Evolutionary conservation across 2,113 vertebrate species (phyloP), one percentile per base, ranked within the genome.

Genomic region (Nyctereutes procyonoides): DNA sequence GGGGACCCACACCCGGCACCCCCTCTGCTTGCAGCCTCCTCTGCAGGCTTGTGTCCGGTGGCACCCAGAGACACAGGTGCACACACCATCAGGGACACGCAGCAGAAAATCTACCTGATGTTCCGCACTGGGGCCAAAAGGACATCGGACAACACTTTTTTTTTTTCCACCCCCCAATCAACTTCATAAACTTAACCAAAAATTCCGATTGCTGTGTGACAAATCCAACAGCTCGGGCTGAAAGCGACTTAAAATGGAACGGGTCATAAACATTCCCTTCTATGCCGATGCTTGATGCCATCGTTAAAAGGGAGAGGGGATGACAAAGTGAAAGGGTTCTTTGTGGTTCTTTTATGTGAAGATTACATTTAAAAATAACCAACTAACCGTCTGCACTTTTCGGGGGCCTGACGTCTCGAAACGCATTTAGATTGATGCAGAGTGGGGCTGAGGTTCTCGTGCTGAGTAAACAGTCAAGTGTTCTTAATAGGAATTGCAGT

Each of bases 401-500:
- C 97, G 96, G 98, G 98, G 98, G 98, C 98, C 98, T 99, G 99
- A 99, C 99, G 96, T 99, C 98, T 98, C 97, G 98, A 98, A 99
- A 98, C 93, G 97, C 99, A 99, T 99, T 99, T 99, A 99, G 98
- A 99, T 99, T 99, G 99, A 99, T 99, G 98, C 99, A 98, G 98
- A 97, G 98, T 94, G 97, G 98, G 98, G 97, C 98, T 98, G 98
- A 97, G 98, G 98, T 98, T 99, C 98, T 98, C 98, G 98, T 98
- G 98, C 99, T 99, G 98, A 99, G 99, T 98, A 99, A 99, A 99
- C 98, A 99, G 99, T 98, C 98, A 99, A 99, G 99, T 98, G 98
- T 99, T 99, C 99, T 99, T 99, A 99, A 99, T 99, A 99, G 99
- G 98, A 99, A 99, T 98, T 98, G 99, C 99, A 98, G 98, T 98